Evolutionary conservation across 2,797 vertebrate species (phyloP), one percentile per base, ranked within the genome.

Genomic region (Rhinogobio ventralis): DNA sequence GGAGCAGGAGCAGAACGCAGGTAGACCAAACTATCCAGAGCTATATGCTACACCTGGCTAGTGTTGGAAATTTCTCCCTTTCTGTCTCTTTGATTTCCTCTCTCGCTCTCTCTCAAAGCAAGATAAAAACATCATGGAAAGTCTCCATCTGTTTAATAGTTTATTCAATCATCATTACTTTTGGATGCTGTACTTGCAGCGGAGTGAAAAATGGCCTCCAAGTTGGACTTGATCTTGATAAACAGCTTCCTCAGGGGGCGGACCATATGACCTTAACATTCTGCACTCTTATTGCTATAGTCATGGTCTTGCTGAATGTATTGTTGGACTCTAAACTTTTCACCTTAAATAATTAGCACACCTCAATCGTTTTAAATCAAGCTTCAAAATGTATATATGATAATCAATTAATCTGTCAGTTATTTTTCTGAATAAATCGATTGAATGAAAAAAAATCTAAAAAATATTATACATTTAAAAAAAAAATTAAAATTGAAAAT

Each of bases 1-100:
- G 90, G 88, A 72, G 20, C 87, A 88, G 89, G 89, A 92, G 90
- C 78, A 36, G 83, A 86, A 88, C 80, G 78, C 90, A 93, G 92
- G 88, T 92, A 91, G 85, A 88, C 75, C 60, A 87, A 89, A 81
- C 87, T 62, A 46, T 9, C 53, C 82, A 10, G 28, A 30, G 45
- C 11, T 67, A 9, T 81, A 78, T 67, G 78, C 84, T 88, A 87
- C 82, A 90, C 88, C 55, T 80, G 83, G 79, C 83, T 81, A 36
- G 83, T 74, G 86, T 91, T 85, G 86, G 76, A 74, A 73, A 28
- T 33, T 9, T 55, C 13, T 9, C 17, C 15, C 14, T 15, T 7
- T 78, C 25, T 62, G 10, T 69, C 25, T 42, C 25, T 45, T n/a
- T 17, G 9, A 23, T 39, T 46, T 14, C 28, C 53, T 42, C 55